Conservation (phyloP, 2,113 vertebrate species). For the Macquaria ambigua region DNA sequence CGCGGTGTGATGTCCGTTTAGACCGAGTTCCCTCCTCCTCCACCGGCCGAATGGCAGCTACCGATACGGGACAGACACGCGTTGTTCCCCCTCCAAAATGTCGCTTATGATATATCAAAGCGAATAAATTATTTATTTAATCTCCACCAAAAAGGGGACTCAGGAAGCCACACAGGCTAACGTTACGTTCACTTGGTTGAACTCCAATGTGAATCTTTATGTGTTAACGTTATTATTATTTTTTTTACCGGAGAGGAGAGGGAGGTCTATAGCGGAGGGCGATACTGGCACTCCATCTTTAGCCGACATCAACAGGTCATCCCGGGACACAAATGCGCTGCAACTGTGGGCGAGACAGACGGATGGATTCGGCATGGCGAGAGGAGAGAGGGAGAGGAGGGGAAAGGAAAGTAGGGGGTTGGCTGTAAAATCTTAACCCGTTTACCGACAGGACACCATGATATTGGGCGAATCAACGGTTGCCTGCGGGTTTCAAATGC, state of each 20-base stretch:
- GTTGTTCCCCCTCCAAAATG: conserved; percentile 67
- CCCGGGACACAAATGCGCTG: conserved; percentile 83
- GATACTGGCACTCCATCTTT: conserved; percentile 76
- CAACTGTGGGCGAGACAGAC: conserved; percentile 79
- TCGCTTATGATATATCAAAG: conserved; percentile 60
- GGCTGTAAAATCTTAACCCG: conserved; percentile 61
- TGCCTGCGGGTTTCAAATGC: conserved; percentile 7
- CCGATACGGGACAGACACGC: conserved; percentile 65
- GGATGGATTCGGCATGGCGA: conserved; percentile 75
- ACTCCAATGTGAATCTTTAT: background rate
- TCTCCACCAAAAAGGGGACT: background rate
- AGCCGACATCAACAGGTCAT: conserved; percentile 88
- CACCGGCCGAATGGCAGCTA: conserved; percentile 61
- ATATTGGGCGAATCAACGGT: background rate
- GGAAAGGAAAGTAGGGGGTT: conserved; percentile 33
- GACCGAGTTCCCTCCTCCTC: conserved; percentile 62
- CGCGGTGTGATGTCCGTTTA: conserved; percentile 63
- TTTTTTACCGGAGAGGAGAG: conserved; percentile 11
- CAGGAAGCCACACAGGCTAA: background rate
- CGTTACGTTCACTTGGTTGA: background rate
- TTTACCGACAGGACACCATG: conserved; percentile 40
- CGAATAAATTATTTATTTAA: conserved; percentile 55
- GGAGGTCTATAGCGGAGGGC: conserved; percentile 34
- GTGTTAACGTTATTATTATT: background rate
- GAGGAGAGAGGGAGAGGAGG: conserved; percentile 19